Conservation (phyloP, 2,113 vertebrate species). For the Malurus melanocephalus region DNA sequence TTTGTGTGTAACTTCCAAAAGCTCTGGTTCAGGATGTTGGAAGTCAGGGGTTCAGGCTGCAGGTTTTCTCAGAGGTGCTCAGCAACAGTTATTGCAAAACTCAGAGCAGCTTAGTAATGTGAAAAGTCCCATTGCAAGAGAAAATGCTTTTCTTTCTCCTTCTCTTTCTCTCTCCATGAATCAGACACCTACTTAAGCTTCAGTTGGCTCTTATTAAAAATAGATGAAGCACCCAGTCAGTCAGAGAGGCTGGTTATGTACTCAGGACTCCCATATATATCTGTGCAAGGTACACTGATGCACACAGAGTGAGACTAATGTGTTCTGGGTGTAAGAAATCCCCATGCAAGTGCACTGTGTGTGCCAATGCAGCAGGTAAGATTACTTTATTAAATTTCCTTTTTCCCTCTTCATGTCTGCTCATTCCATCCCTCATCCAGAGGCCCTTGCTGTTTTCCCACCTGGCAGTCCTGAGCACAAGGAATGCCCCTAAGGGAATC, state of each 20-base stretch:
- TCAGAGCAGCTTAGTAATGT: not conserved
- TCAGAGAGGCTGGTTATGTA: not conserved
- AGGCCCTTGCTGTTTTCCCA: not conserved
- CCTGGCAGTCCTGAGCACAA: not conserved
- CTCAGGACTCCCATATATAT: not conserved
- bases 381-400: not conserved
- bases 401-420: not conserved
- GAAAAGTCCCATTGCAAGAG: not conserved
- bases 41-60: not conserved
- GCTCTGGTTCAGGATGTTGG: not conserved
- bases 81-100: not conserved
- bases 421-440: not conserved
- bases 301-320: not conserved
- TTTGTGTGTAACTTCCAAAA: not conserved
- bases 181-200: not conserved
- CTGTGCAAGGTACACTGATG: not conserved
- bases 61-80: not conserved
- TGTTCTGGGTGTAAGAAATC: not conserved
- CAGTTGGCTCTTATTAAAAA: not conserved
- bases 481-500: not conserved
- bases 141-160: not conserved
- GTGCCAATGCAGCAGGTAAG: not conserved
- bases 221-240: not conserved
- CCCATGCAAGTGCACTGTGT: not conserved
- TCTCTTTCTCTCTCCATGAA: not conserved